These are phyloP conservation scores for Panonychus citri DNA, from an alignment of 1,140 invertebrate species.

Conservation along the genomic window DNA sequence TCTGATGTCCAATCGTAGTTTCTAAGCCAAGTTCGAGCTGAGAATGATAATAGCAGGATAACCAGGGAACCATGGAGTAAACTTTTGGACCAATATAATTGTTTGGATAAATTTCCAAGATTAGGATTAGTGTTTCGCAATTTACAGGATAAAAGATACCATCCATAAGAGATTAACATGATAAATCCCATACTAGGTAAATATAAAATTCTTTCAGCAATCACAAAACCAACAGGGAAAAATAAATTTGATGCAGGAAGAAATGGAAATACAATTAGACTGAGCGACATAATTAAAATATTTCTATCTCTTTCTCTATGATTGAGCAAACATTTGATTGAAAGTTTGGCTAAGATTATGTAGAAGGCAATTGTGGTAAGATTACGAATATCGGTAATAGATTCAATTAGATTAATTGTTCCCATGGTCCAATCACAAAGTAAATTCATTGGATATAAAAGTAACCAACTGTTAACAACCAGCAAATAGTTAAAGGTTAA, in stretches of 20 bases:
- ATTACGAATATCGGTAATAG: conserved; percentile 34
- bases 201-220: conserved; percentile 83
- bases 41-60: too few relatives aligned
- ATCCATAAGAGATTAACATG: conserved; percentile 29
- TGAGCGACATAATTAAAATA: conserved; percentile 28
- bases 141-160: conserved; percentile 26
- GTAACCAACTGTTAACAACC: conserved; percentile 51
- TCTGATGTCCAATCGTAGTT: conserved; percentile 37
- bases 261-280: conserved; percentile 57
- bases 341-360: background rate
- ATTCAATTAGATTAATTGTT: conserved; percentile 49
- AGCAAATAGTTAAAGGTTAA: conserved; percentile 67
- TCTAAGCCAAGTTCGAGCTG: too few relatives aligned
- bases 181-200: conserved; percentile 86
- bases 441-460: conserved; percentile 50
- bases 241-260: conserved; percentile 79
- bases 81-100: too few relatives aligned
- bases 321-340: conserved; percentile 18
- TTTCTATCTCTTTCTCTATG: conserved; percentile 23
- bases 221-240: conserved; percentile 90
- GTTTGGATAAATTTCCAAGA: too few relatives aligned
- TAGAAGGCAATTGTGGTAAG: background rate
- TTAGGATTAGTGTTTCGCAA: too few relatives aligned
- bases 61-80: too few relatives aligned
- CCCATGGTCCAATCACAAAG: conserved; percentile 92